These are phyloP conservation scores for Diacarnus erythraeanus DNA, from an alignment of 37 sponge, comb jelly and placozoan species.

Conservation along the genomic window DNA sequence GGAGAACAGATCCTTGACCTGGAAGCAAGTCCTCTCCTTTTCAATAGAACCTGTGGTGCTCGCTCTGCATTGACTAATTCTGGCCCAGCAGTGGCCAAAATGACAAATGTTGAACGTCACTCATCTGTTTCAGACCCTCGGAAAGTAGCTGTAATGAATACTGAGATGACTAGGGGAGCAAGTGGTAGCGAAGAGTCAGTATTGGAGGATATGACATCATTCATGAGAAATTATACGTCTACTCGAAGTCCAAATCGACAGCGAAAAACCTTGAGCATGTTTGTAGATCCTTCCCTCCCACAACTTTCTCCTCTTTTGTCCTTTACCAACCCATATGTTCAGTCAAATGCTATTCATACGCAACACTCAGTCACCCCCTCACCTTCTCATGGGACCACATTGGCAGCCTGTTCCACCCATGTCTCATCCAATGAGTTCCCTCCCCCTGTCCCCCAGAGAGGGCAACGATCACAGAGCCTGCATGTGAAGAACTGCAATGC, in stretches of 20 bases:
- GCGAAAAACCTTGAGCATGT: conserved; percentile 10
- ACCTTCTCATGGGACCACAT: not conserved
- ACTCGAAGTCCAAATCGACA: conserved; percentile 7
- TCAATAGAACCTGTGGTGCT: not conserved
- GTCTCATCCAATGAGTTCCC: conserved; percentile 1
- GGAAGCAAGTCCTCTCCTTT: not conserved
- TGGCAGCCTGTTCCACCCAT: not conserved
- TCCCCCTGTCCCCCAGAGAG: conserved; percentile 22
- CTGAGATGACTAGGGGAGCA: not conserved
- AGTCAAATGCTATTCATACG: conserved; percentile 2
- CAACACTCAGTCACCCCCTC: not conserved
- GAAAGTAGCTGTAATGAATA: not conserved
- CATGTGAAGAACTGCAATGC: not conserved
- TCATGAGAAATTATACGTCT: not conserved
- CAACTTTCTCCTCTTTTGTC: not conserved
- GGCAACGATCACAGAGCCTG: not conserved
- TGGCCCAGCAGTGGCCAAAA: not conserved
- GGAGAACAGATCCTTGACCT: not conserved
- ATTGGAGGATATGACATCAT: conserved; percentile 20
- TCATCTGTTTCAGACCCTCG: not conserved
- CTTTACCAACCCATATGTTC: not conserved
- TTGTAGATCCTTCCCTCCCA: not conserved
- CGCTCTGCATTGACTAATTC: not conserved
- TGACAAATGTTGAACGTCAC: not conserved
- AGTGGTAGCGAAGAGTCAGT: conserved; percentile 27